A percentile compares a stretch with the other conserved stretches of the same genome.
phyloP scores from a whole-genome alignment of 37 sponge, comb jelly and placozoan genomes.

The Spongilla lacustris region DNA sequence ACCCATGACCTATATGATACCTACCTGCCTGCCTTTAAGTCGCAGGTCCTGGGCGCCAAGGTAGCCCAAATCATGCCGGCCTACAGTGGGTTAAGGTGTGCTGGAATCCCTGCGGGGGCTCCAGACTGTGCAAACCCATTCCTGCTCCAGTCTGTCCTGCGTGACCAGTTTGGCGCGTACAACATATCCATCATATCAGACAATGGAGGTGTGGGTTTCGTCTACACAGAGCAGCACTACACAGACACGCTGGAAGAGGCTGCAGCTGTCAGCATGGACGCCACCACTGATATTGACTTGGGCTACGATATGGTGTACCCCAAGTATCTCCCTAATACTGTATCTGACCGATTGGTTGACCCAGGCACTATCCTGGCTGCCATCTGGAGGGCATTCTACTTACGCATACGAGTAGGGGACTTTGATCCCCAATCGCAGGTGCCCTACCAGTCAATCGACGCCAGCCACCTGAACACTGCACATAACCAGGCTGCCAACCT shows the following conservation, averaged over 20 bases:
- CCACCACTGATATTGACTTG: slow-evolving; percentile 70
- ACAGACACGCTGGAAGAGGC: slow-evolving; percentile 17
- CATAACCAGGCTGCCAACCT: slow-evolving; percentile 47
- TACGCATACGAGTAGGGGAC: slow-evolving; percentile 68
- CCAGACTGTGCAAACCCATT: slow-evolving; percentile 79
- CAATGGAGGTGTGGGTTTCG: slow-evolving; percentile 51
- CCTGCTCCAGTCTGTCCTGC: slow-evolving; percentile 58
- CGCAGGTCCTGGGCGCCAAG: slow-evolving; percentile 68
- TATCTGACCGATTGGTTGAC: slow-evolving; percentile 23
- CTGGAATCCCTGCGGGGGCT: slow-evolving; percentile 50
- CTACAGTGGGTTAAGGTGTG: slow-evolving; percentile 58
- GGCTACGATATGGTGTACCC: slow-evolving; percentile 63
- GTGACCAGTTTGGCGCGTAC: slow-evolving; percentile 59
- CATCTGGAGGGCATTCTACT: slow-evolving; percentile 60
- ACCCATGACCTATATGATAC: slow-evolving; percentile 78
- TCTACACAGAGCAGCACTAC: slow-evolving; percentile 48
- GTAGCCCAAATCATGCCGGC: slow-evolving; percentile 82
- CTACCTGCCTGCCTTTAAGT: slow-evolving; percentile 74
- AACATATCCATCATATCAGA: slow-evolving; percentile 76
- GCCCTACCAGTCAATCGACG: slow-evolving; percentile 51
- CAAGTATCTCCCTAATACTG: slow-evolving; percentile 34
- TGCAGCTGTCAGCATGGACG: slow-evolving; percentile 80
- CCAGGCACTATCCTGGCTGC: slow-evolving; percentile 33
- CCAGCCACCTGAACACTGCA: slow-evolving; percentile 45
- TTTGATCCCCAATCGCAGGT: slow-evolving; percentile 69